Evolutionary conservation across 1,140 invertebrate species (phyloP).

Genomic region (Heterodera schachtii): DNA sequence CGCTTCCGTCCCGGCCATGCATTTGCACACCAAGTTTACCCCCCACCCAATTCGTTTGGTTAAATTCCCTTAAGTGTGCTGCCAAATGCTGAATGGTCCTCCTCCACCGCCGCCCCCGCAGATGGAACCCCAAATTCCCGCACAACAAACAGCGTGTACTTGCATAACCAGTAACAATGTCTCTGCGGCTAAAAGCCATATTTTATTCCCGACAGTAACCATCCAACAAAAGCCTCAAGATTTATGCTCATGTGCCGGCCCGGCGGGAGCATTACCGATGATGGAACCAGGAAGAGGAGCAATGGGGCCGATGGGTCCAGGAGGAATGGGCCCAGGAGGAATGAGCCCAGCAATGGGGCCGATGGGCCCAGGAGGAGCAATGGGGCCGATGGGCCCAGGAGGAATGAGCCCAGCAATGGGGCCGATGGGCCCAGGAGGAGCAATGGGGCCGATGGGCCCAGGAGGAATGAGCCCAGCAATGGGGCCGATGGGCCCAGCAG

Average conservation of each 20-base stretch:
- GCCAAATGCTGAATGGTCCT: neutral
- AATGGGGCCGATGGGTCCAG: constrained; percentile 10
- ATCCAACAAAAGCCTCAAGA: constrained; percentile 28
- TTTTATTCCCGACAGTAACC: constrained; percentile 11
- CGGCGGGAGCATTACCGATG: neutral
- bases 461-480: neutral
- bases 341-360: neutral
- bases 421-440: neutral
- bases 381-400: constrained; percentile 18
- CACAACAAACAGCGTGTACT: constrained; percentile 26
- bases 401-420: neutral
- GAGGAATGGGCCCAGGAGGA: neutral
- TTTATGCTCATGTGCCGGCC: constrained; percentile 26
- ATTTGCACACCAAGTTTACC: constrained; percentile 14
- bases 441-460: constrained; percentile 10
- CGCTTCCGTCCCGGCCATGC: constrained; percentile 14
- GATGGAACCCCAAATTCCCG: constrained; percentile 19
- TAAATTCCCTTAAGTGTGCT: constrained; percentile 6
- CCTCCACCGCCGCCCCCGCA: constrained; percentile 20
- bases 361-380: constrained; percentile 14
- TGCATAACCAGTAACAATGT: constrained; percentile 28
- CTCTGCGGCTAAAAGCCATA: neutral
- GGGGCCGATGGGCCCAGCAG: neutral
- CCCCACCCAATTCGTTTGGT: neutral
- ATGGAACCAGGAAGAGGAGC: constrained; percentile 12